phyloP scores from a whole-genome alignment of 2,113 vertebrate genomes.

The Semnornis frantzii region DNA sequence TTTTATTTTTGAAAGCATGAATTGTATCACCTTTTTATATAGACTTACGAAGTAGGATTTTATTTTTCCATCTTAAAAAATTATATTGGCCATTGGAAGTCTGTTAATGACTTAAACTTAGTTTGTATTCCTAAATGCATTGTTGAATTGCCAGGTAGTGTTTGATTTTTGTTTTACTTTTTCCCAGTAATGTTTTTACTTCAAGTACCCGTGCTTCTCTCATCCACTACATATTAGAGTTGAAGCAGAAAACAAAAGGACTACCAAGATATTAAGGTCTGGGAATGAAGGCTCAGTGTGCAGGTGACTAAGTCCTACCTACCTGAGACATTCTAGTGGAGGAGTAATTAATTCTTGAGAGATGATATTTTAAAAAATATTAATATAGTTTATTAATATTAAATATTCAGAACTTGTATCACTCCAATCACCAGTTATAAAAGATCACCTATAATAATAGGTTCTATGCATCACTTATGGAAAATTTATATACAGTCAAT shows the following conservation, averaged over 20 bases:
- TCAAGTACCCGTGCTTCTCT: neutral
- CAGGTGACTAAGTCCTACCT: neutral
- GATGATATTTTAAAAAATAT: too few relatives aligned
- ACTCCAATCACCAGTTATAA: too few relatives aligned
- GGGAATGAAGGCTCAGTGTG: neutral
- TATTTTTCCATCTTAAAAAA: neutral
- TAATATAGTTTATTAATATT: too few relatives aligned
- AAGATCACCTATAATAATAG: too few relatives aligned
- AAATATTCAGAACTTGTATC: too few relatives aligned
- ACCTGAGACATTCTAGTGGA: neutral
- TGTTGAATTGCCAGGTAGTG: neutral
- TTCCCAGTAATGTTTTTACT: neutral
- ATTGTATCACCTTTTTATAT: neutral
- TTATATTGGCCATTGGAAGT: neutral
- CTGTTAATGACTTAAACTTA: neutral
- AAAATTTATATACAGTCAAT: too few relatives aligned
- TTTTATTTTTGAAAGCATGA: neutral
- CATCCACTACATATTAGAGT: neutral
- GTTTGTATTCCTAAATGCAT: neutral
- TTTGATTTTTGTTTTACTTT: neutral
- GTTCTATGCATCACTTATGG: too few relatives aligned
- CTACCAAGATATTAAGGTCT: neutral
- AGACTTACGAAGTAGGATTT: neutral
- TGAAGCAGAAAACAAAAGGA: neutral
- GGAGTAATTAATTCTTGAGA: too few relatives aligned